These are phyloP conservation scores for Vipera latastei DNA, from an alignment of 2,797 vertebrate species.

Conservation along the genomic window DNA sequence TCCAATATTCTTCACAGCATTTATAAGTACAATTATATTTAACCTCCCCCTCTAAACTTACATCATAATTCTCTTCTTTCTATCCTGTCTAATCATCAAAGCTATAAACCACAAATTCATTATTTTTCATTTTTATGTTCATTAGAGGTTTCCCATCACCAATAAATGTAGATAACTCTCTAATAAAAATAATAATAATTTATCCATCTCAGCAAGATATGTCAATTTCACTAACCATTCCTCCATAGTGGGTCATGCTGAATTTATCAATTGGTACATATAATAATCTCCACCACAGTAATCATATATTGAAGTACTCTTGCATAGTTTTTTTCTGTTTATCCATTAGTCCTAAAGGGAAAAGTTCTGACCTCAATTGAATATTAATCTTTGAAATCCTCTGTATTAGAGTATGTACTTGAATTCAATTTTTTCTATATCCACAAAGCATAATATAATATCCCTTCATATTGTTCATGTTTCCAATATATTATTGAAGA, in stretches of 20 bases:
- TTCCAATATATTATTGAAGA: background rate
- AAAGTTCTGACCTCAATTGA: background rate
- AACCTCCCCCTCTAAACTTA: background rate
- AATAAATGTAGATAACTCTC: background rate
- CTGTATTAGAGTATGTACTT: background rate
- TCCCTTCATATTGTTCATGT: background rate
- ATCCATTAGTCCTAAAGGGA: background rate
- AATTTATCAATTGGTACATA: no score
- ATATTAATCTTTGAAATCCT: background rate
- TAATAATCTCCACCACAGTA: background rate
- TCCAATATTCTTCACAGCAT: background rate
- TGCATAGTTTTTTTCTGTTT: background rate
- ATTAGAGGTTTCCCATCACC: background rate
- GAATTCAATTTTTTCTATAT: background rate
- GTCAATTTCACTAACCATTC: background rate
- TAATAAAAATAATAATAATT: background rate
- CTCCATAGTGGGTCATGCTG: no score
- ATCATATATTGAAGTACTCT: background rate
- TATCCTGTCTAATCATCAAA: background rate
- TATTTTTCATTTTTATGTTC: background rate
- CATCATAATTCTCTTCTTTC: background rate
- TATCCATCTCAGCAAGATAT: background rate
- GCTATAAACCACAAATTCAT: background rate
- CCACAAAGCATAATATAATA: background rate
- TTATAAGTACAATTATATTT: background rate